A percentile compares a stretch with the other conserved stretches of the same genome.
phyloP scores from a whole-genome alignment of 64 coral and sea anemone genomes.

The Porites lutea region DNA sequence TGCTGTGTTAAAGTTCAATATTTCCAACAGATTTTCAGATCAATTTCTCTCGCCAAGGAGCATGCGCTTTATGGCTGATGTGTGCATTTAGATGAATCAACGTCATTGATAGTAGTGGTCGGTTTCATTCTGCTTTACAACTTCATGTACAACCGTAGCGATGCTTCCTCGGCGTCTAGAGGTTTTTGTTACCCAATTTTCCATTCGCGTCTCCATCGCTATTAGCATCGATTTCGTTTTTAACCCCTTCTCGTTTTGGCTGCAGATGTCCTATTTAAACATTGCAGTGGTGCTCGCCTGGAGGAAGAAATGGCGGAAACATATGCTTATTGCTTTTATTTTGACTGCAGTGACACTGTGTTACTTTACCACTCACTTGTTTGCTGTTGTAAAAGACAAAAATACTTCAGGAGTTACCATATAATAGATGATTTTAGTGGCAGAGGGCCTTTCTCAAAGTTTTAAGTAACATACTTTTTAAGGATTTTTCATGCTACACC shows the following conservation, averaged over 20 bases:
- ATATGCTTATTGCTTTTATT: constrained; percentile 61
- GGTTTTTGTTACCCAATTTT: constrained; percentile 31
- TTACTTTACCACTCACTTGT: constrained; percentile 59
- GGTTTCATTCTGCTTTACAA: constrained; percentile 69
- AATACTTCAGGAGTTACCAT: neutral
- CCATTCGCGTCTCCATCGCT: constrained; percentile 42
- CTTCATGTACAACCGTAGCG: constrained; percentile 53
- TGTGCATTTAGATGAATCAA: constrained; percentile 82
- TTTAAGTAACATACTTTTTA: neutral
- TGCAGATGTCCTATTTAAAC: constrained; percentile 70
- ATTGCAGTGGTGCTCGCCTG: constrained; percentile 58
- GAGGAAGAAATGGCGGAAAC: constrained; percentile 64
- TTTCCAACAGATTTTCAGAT: too few relatives aligned
- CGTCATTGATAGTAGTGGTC: constrained; percentile 73
- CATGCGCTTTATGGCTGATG: constrained; percentile 77
- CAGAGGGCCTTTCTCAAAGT: neutral
- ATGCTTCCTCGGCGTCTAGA: constrained; percentile 9
- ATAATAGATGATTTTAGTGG: neutral
- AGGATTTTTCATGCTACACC: too few relatives aligned
- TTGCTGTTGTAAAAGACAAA: constrained; percentile 49
- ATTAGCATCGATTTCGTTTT: constrained; percentile 71
- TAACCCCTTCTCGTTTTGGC: constrained; percentile 66
- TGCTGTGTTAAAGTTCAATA: too few relatives aligned
- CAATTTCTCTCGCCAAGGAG: constrained; percentile 72
- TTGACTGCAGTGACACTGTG: constrained; percentile 47